These are phyloP conservation scores for Hirtodrosophila confusa DNA, from an alignment of 2,888 invertebrate species.

Conservation along the genomic window DNA sequence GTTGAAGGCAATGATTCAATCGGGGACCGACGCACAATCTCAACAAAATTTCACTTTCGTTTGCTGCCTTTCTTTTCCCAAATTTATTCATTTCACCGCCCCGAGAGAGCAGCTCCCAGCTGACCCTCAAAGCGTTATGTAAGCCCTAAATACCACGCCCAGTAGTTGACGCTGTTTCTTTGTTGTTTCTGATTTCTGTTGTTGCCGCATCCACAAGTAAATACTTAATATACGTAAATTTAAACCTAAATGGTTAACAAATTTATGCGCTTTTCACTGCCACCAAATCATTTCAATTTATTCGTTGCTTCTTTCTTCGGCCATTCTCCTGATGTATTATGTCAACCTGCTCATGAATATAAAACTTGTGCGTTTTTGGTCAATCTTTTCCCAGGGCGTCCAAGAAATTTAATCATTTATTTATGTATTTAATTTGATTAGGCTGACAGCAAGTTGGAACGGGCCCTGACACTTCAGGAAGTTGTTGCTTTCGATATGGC, in stretches of 20 bases:
- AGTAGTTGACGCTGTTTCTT: conserved; percentile 43
- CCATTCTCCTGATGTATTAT: conserved; percentile 30
- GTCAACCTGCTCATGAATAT: conserved; percentile 32
- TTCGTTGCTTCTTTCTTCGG: conserved; percentile 1
- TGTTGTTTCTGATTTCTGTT: conserved; percentile 25
- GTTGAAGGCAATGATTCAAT: conserved; percentile 40
- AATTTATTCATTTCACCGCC: conserved; percentile 57
- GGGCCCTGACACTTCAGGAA: conserved; percentile 32
- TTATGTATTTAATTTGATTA: conserved; percentile 10
- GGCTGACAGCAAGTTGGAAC: background rate
- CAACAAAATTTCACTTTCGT: conserved; percentile 69
- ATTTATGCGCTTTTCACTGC: conserved; percentile 61
- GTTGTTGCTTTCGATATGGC: conserved; percentile 12
- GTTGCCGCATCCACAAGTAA: conserved; percentile 30
- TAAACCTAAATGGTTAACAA: conserved; percentile 61
- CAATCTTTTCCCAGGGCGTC: conserved; percentile 24
- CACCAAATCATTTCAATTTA: conserved; percentile 52
- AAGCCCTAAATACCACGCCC: conserved; percentile 63
- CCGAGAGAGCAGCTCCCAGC: conserved; percentile 15
- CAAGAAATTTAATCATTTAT: conserved; percentile 8
- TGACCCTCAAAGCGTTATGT: conserved; percentile 65
- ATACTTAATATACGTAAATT: conserved; percentile 27
- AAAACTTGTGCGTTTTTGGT: conserved; percentile 2
- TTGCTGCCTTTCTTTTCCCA: conserved; percentile 39
- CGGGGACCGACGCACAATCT: conserved; percentile 24